Base-by-base conservation (phyloP, 2,113 vertebrate genomes). In the Stomatorhinus ivindoensis region DNA sequence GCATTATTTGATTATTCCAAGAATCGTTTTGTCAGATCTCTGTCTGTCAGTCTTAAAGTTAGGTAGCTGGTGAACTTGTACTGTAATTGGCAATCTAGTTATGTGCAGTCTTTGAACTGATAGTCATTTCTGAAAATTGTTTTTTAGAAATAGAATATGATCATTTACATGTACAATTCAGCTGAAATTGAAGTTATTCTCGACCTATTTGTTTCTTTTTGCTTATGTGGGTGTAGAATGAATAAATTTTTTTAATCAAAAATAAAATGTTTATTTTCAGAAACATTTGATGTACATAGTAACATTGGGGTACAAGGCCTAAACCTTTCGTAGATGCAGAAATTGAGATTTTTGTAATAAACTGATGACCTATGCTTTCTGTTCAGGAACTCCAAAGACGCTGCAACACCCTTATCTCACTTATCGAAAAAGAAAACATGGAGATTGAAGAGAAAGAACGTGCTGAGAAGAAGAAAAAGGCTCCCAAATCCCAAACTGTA, bases 361-460 rank as follows among this genome's bases (percentile, higher is more conserved):
- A 61, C 17, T 15, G 4, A 61, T 44, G 51, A 44, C 1, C 53
- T 58, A 4, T 87, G 21, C 53, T n/a, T 44, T 42, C 21, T 55
- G 8, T 46, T 42, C 86, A 87, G 86, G 97, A 98, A 93, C 97
- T 97, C 88, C 97, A 97, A 93, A 96, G 97, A 88, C 97, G 97
- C 69, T 98, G 97, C 92, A 98, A 97, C 93, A 98, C 97, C 27
- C 96, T 97, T 24, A 98, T 98, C 94, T 97, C 97, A 46, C 93
- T 97, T 92, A 98, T 98, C 90, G 97, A 98, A 92, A 97, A 97
- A 92, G 97, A 98, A 95, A 98, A 98, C 90, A 96, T 97, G 94
- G 97, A 98, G 95, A 97, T 98, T 39, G 97, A 98, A 91, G 97
- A 98, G 93, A 97, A 97, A 92, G 97, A 98, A 80, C 94, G 96